Conservation (phyloP, 2,888 invertebrate genomes). For the Odontomyia ornata region DNA sequence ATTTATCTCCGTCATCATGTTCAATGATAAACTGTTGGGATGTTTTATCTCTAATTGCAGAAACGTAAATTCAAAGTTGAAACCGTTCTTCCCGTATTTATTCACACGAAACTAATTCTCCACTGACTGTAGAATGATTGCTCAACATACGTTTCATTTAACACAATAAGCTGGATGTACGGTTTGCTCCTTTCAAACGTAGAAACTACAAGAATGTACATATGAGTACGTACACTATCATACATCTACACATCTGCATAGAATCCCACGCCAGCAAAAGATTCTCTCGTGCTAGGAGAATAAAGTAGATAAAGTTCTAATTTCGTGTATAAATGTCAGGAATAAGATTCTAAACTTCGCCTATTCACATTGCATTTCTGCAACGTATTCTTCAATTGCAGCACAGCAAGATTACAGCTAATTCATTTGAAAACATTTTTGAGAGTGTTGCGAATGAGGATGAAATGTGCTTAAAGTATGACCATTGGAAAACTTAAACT, state of each 20-base stretch:
- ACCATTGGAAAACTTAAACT: not conserved
- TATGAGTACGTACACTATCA: not conserved
- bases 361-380: not conserved
- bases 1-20: not conserved
- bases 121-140: conserved; percentile 15
- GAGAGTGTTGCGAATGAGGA: not conserved
- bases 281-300: not conserved
- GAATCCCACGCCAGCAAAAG: no score
- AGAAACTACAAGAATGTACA: not conserved
- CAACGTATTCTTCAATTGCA: not conserved
- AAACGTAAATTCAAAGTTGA: conserved; percentile 1
- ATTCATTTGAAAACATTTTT: not conserved
- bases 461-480: not conserved
- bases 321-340: not conserved
- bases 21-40: not conserved
- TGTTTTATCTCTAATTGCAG: conserved; percentile 8
- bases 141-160: conserved; percentile 23
- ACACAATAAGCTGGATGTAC: not conserved
- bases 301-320: not conserved
- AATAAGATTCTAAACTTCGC: not conserved
- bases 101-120: conserved; percentile 19
- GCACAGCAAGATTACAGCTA: not conserved
- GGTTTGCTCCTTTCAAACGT: not conserved
- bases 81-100: conserved; percentile 4
- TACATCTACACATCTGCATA: no score